These are phyloP conservation scores for Eptesicus fuscus DNA, from an alignment of 2,113 vertebrate genomes.

Conservation along the genomic window DNA sequence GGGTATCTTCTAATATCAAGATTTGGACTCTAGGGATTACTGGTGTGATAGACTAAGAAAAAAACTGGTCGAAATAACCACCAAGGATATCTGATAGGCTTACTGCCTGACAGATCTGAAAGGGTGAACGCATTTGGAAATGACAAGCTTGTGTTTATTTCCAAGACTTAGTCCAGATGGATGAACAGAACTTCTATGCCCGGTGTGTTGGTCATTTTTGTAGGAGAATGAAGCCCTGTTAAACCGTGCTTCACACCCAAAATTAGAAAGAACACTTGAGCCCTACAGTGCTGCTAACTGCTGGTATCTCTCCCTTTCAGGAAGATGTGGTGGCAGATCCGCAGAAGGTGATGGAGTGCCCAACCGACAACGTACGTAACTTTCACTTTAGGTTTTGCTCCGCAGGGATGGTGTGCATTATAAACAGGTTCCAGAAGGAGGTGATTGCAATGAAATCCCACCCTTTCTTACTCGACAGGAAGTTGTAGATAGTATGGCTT, in stretches of 20 bases:
- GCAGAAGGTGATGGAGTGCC: neutral
- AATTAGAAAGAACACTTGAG: neutral
- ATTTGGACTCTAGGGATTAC: neutral
- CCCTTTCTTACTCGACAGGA: neutral
- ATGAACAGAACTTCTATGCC: neutral
- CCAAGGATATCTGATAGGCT: neutral
- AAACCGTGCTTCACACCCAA: neutral
- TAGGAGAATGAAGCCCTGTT: neutral
- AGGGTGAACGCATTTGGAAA: neutral
- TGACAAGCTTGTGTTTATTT: neutral
- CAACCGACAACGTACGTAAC: slow-evolving; percentile 11
- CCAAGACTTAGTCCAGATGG: neutral
- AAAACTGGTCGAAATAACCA: neutral
- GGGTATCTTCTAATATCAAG: neutral
- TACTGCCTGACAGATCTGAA: neutral
- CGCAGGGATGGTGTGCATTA: accelerated
- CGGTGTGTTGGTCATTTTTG: neutral
- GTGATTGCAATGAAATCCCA: neutral
- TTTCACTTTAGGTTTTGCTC: neutral
- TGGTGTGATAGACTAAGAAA: neutral
- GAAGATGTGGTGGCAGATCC: slow-evolving; percentile 29
- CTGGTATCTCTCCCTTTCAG: slow-evolving; percentile 27
- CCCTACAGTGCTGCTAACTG: neutral
- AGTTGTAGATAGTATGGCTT: neutral
- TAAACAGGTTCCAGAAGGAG: neutral